Conservation (phyloP, 2,888 invertebrate species). For the Scaptomyza reducta region DNA sequence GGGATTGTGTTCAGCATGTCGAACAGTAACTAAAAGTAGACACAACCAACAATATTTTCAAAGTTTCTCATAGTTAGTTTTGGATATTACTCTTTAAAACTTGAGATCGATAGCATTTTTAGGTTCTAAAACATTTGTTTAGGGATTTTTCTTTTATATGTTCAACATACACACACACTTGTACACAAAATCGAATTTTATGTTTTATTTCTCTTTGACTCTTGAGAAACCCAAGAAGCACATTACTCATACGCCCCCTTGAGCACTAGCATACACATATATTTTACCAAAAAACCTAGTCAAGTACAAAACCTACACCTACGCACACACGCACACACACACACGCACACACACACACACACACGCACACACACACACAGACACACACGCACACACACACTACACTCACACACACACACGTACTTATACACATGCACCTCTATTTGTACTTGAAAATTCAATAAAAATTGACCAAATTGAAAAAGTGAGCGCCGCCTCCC, state of each 20-base stretch:
- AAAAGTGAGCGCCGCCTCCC: constrained; percentile 44
- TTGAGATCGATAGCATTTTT: not conserved
- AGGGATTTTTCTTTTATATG: not conserved
- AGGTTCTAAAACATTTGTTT: not conserved
- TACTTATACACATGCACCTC: not conserved
- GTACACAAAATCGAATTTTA: constrained; percentile 23
- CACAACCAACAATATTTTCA: not conserved
- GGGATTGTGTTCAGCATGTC: not conserved
- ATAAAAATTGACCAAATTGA: constrained; percentile 74
- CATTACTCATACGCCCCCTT: constrained; percentile 74
- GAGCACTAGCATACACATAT: constrained; percentile 53
- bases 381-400: too few species aligned
- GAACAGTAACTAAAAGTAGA: not conserved
- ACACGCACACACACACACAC: not conserved
- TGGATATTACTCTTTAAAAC: not conserved
- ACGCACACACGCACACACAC: constrained; percentile 14
- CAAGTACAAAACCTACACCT: constrained; percentile 27
- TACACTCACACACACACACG: not conserved
- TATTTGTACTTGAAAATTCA: constrained; percentile 68
- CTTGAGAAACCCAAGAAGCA: constrained; percentile 49
- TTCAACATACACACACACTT: not conserved
- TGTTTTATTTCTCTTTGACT: not conserved
- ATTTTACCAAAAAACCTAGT: constrained; percentile 48
- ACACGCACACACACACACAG: constrained; percentile 3
- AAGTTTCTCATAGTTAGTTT: not conserved